phyloP scores from a whole-genome alignment of 1,140 invertebrate species.

The Battus philenor region DNA sequence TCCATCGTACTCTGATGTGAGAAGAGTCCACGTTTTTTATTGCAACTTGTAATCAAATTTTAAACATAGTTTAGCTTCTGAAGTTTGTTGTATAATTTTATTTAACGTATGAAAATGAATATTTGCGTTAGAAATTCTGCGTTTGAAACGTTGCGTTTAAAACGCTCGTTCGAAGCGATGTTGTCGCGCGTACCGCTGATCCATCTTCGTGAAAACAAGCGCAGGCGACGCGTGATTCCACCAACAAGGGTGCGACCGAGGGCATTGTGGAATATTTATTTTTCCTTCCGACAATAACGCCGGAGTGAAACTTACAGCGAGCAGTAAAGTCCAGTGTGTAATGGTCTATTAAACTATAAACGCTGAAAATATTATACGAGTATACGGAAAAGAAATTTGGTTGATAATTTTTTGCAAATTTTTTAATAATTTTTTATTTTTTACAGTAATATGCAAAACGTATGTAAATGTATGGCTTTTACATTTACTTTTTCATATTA shows the following conservation, averaged over 20 bases:
- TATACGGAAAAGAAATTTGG: too few relatives aligned
- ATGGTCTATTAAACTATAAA: slow-evolving; percentile 33
- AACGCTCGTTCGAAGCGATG: slow-evolving; percentile 21
- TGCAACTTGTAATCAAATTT: too few relatives aligned
- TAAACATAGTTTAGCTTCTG: too few relatives aligned
- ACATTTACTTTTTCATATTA: too few relatives aligned
- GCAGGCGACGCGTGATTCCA: slow-evolving; percentile 67
- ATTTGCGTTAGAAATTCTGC: slow-evolving; percentile 1
- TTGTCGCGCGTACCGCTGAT: slow-evolving; percentile 51
- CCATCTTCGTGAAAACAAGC: slow-evolving; percentile 68
- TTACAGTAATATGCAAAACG: too few relatives aligned
- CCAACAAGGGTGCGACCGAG: slow-evolving; percentile 55
- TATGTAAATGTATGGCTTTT: too few relatives aligned
- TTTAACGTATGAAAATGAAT: too few relatives aligned
- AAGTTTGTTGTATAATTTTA: too few relatives aligned
- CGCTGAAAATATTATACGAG: too few relatives aligned
- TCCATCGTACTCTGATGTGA: too few relatives aligned
- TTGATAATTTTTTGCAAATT: too few relatives aligned
- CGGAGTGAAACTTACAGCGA: slow-evolving; percentile 54
- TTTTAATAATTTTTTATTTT: too few relatives aligned
- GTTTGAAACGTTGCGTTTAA: slow-evolving; percentile 24
- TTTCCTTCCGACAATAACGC: slow-evolving; percentile 44
- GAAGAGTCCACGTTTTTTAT: background rate
- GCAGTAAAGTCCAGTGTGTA: slow-evolving; percentile 31
- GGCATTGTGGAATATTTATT: slow-evolving; percentile 60